Evolutionary conservation across 2,797 vertebrate species (phyloP).

Genomic region (Oreortyx pictus): DNA sequence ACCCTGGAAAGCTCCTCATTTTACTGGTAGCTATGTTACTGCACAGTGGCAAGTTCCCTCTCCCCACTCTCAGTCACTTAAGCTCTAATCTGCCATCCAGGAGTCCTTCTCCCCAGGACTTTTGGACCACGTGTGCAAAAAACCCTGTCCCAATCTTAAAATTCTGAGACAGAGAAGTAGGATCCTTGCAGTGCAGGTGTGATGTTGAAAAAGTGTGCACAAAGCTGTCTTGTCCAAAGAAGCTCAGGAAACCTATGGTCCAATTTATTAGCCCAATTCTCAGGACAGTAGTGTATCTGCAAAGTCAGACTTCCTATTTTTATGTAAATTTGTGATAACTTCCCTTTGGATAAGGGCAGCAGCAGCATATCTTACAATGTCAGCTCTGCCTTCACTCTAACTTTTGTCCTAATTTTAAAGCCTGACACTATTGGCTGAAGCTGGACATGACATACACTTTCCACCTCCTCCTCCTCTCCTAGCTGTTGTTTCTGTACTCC

Average conservation of each 20-base stretch:
- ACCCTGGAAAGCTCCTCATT: background rate
- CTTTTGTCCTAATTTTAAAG: background rate
- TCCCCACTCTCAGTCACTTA: background rate
- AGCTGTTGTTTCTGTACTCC: background rate
- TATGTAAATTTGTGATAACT: background rate
- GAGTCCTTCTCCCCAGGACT: background rate
- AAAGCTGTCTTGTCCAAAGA: background rate
- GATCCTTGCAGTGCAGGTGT: background rate
- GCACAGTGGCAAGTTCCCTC: background rate
- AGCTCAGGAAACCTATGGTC: background rate
- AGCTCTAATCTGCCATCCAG: background rate
- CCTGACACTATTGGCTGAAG: background rate
- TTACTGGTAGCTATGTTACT: constrained; percentile 14
- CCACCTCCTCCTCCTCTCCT: background rate
- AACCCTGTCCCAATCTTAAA: background rate
- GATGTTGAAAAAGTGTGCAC: background rate
- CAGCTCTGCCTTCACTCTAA: background rate
- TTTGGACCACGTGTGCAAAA: background rate
- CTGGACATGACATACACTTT: background rate
- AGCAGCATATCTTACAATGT: background rate
- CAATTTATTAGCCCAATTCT: background rate
- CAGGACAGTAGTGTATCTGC: background rate
- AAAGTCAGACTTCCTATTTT: background rate
- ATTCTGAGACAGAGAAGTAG: background rate
- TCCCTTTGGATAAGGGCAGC: background rate